Percentiles rank a stretch among this genome's conserved stretches.
Evolutionary conservation across 2,113 vertebrate genomes (phyloP).

Genomic region (Agapornis roseicollis): DNA sequence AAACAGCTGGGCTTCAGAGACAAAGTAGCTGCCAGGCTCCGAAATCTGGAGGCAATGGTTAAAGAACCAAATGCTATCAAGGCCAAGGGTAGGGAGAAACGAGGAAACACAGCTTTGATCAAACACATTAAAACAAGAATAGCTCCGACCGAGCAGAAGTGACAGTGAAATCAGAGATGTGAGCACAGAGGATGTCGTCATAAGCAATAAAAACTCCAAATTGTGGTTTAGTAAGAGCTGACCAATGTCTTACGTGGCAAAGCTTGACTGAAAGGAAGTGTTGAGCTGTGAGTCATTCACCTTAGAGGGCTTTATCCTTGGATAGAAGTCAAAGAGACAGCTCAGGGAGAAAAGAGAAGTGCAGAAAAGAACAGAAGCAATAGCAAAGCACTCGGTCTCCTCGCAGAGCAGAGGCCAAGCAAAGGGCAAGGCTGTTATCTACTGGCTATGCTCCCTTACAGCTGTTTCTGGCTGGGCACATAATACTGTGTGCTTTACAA

Average conservation of each 20-base stretch:
- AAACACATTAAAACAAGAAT: not conserved
- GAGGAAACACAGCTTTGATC: not conserved
- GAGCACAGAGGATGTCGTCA: not conserved
- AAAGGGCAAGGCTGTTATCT: not conserved
- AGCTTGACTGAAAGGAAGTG: constrained; percentile 37
- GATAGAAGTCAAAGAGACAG: constrained; percentile 20
- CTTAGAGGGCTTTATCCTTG: constrained; percentile 40
- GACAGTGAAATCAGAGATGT: not conserved
- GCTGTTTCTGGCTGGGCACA: not conserved
- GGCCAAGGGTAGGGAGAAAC: not conserved
- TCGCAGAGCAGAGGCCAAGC: not conserved
- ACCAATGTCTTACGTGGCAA: constrained; percentile 18
- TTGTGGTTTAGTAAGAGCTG: not conserved
- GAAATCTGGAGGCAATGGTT: not conserved
- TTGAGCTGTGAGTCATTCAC: constrained; percentile 16
- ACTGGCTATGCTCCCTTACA: not conserved
- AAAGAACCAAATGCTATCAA: not conserved
- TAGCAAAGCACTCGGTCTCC: not conserved
- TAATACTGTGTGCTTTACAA: not conserved
- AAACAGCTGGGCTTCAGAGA: not conserved
- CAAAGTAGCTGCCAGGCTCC: not conserved
- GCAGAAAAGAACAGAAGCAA: not conserved
- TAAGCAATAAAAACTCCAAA: not conserved
- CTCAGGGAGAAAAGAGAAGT: not conserved
- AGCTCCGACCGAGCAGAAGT: not conserved